Conservation (phyloP, 2,113 vertebrate species). For the Meriones unguiculatus region DNA sequence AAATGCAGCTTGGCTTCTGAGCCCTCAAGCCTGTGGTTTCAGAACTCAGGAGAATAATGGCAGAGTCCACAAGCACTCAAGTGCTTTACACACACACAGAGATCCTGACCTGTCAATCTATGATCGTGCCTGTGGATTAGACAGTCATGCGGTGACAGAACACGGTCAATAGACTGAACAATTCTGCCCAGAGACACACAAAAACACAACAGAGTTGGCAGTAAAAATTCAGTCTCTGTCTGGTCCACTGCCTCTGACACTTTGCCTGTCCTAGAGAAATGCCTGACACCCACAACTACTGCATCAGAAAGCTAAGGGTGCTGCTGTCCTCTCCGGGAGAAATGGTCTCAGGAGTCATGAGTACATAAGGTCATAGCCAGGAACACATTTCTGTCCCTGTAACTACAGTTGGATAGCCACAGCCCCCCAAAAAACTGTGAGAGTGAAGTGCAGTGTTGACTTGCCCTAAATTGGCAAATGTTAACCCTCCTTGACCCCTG, state of each 20-base stretch:
- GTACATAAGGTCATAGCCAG: not conserved
- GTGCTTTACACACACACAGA: not conserved
- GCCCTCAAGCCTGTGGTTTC: not conserved
- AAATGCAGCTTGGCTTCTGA: too few relatives aligned
- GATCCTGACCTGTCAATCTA: not conserved
- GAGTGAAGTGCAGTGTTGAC: not conserved
- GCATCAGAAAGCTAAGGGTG: not conserved
- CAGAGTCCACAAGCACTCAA: not conserved
- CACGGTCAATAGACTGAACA: too few relatives aligned
- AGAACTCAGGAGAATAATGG: not conserved
- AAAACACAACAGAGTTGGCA: too few relatives aligned
- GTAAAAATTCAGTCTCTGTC: too few relatives aligned
- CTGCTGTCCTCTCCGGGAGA: not conserved
- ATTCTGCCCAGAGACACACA: too few relatives aligned
- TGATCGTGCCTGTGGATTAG: too few relatives aligned
- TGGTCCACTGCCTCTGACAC: too few relatives aligned
- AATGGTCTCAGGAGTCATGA: not conserved
- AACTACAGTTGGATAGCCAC: too few relatives aligned
- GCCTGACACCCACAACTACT: not conserved
- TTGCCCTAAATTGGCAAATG: not conserved
- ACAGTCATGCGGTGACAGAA: too few relatives aligned
- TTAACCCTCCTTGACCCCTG: not conserved
- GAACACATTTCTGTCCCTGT: too few relatives aligned
- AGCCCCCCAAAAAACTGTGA: not conserved
- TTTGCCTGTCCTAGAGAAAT: not conserved